These are phyloP conservation scores for Halictus ligatus DNA, from an alignment of 2,888 invertebrate genomes.

Conservation along the genomic window DNA sequence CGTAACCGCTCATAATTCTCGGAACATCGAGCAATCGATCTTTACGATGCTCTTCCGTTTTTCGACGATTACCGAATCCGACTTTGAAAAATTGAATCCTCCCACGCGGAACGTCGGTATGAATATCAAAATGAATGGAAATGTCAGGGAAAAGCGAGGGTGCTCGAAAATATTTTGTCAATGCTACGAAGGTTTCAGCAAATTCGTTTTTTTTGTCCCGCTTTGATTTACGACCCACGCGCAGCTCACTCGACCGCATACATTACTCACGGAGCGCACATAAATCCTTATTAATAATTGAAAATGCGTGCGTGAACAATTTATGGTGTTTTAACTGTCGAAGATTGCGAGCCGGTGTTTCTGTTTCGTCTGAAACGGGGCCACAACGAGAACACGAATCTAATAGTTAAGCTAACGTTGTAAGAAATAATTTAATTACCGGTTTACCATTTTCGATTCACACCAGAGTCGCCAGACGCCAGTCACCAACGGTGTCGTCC, in stretches of 20 bases:
- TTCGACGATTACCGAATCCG: slow-evolving; percentile 35
- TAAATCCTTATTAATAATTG: not conserved
- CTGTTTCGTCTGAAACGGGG: not conserved
- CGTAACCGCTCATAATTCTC: slow-evolving; percentile 28
- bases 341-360: not conserved
- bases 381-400: not conserved
- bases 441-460: too few species aligned
- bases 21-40: slow-evolving; percentile 54
- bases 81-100: slow-evolving; percentile 58
- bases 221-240: not conserved
- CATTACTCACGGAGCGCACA: not conserved
- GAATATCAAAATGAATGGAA: slow-evolving; percentile 23
- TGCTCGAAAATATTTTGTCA: slow-evolving; percentile 1
- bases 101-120: not conserved
- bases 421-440: not conserved
- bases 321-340: not conserved
- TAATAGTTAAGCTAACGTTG: not conserved
- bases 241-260: not conserved
- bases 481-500: slow-evolving; percentile 11
- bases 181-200: not conserved
- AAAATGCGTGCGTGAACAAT: not conserved
- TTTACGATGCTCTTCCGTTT: slow-evolving; percentile 38
- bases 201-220: not conserved
- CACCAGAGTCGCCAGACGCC: too few species aligned
- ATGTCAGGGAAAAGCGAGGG: not conserved